A percentile compares a stretch with the other conserved stretches of the same genome.
phyloP scores from a whole-genome alignment of 1,140 invertebrate genomes.

The Maniola jurtina region DNA sequence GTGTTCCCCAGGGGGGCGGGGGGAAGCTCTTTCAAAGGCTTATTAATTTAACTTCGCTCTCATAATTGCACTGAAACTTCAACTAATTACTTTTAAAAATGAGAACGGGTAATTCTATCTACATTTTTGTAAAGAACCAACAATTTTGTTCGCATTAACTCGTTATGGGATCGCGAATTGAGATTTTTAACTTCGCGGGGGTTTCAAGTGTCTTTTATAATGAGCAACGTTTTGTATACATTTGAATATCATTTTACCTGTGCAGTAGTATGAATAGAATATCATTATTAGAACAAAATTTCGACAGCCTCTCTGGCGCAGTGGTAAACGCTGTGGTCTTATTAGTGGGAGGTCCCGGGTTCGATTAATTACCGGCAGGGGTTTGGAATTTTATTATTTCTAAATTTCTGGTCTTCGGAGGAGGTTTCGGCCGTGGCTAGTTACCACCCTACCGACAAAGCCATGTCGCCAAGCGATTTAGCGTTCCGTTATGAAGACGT shows the following conservation, averaged over 20 bases:
- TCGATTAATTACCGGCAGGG: too few species aligned
- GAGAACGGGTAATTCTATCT: constrained; percentile 37
- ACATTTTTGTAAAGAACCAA: constrained; percentile 35
- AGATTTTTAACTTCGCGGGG: not conserved
- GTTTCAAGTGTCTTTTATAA: constrained; percentile 18
- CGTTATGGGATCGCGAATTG: constrained; percentile 18
- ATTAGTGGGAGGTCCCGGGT: too few species aligned
- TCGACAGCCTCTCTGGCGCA: too few species aligned
- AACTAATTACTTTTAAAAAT: constrained; percentile 46
- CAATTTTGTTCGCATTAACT: constrained; percentile 32
- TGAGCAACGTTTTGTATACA: constrained; percentile 6
- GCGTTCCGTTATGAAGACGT: too few species aligned
- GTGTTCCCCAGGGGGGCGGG: not conserved
- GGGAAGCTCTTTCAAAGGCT: constrained; percentile 22
- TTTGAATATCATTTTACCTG: not conserved
- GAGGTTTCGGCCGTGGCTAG: too few species aligned
- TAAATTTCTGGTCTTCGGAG: too few species aligned
- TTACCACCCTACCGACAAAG: too few species aligned
- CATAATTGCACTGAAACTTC: constrained; percentile 41
- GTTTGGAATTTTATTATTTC: too few species aligned
- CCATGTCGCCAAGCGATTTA: too few species aligned
- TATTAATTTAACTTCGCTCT: constrained; percentile 38
- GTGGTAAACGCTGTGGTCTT: too few species aligned
- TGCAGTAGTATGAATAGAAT: not conserved
- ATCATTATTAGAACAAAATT: too few species aligned